Evolutionary conservation across 1,140 invertebrate species (phyloP), one percentile per base, ranked within the genome.

Genomic region (Pseudomyrmex flavicornis): DNA sequence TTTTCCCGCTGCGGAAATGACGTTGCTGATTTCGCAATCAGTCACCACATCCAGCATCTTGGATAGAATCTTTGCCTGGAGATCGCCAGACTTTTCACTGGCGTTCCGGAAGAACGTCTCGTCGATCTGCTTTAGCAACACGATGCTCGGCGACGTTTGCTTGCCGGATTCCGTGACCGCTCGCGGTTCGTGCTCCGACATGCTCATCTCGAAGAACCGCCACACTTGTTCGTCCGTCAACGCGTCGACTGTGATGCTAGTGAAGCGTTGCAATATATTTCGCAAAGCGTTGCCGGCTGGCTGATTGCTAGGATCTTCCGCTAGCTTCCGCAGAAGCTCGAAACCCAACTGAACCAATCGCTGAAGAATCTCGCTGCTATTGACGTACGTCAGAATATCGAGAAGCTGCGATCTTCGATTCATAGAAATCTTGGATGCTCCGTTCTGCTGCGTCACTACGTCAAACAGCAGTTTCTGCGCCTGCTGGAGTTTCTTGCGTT

Each of bases 1-100:
- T 88, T 96, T 96, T 58, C 95, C 95, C 0, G 96, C 95, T 0
- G 93, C 90, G 52, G 95, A 94, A 9, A 96, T 93, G 8, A 97
- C 95, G n/a, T 91, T 93, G 17, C 88, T 89, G 0, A 92, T 83
- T 9, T 94, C 93, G 46, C 92, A 94, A 20, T 94, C 91, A 0
- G 93, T 94, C 2, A 93, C 90, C 9, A 94, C 91, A 52, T 93
- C 92, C 0, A 95, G 66, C 2, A 95, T 76, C 54, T 93, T 92
- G 4, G 80, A 66, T 0, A 95, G 70, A 9, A 95, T 90, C 58
- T 90, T 93, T 70, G 89, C 87, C 48, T 94, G 90, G 0, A 91
- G 85, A 44, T 87, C 70, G 1, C 44, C 20, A 5, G 87, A 93
- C 8, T 83, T 20, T 77, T 90, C 74, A 0, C 77, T 88, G 1